Base-by-base conservation (phyloP, 2,797 vertebrate species). In the Adrianichthys oophorus region DNA sequence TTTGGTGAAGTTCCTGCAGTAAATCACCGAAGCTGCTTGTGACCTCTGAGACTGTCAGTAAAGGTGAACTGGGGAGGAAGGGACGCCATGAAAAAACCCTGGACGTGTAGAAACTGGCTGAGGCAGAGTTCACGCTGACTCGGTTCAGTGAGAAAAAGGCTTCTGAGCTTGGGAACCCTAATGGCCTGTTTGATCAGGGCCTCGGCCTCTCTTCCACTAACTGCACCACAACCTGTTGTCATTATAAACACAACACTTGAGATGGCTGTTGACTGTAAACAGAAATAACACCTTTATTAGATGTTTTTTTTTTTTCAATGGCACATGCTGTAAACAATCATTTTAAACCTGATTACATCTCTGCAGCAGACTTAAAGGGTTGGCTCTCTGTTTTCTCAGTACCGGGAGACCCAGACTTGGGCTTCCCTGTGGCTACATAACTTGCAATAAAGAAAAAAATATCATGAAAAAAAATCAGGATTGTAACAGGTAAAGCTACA, bases 291-390 rank as follows among this genome's bases (percentile, higher is more conserved):
- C 19, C 56, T 61, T 66, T 80, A 80, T 82, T 79, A 54, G 68
- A 74, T 43, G 49, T 59, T 78, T 55, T 37, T 59, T 78, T 55
- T 37, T 74, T 74, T 84, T 72, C 59, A n/a, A 43, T 26, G 70
- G 73, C 70, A 68, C 56, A 63, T 62, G 54, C 52, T 3, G 5
- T 53, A 64, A 74, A 82, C 62, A 78, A 49, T 64, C 64, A 67
- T 80, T 74, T 56, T 26, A 69, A 62, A 69, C 63, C 64, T 75
- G 68, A 83, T 76, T 72, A 57, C 42, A 56, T 44, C 50, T 57
- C 62, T 59, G 26, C 56, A 32, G 29, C 10, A 62, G 43, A 70
- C 70, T 62, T 59, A 50, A 68, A 57, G 56, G 32, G 37, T n/a
- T 14, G 40, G 41, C 15, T 62, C 4, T 46, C 19, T 52, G 23